Evolutionary conservation across 2,113 vertebrate species (phyloP), one percentile per base, ranked within the genome.

Genomic region (Halichoeres trimaculatus): DNA sequence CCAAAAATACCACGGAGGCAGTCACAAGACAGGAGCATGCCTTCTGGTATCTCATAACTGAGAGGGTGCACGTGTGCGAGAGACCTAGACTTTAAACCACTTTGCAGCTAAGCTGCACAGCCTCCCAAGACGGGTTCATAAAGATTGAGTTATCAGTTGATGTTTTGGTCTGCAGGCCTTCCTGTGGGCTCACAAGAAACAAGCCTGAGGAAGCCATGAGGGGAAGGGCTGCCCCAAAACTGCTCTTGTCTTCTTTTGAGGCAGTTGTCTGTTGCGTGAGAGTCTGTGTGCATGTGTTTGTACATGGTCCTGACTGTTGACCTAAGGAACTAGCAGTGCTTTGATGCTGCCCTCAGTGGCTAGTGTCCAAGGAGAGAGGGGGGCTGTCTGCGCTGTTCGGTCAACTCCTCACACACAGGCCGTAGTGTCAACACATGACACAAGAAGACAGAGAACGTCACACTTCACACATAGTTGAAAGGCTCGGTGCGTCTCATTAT

Each of bases 401-500:
- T 86, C 85, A 76, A 66, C 86, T 84, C 80, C 70, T 83, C 72
- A 81, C 82, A 78, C 82, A 78, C 82, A 61, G 76, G 84, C 82
- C 38, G 50, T 70, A 78, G 83, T 79, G 83, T 87, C 85, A 90
- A 91, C 88, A 84, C 70, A 80, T 58, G 78, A 71, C 77, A 84
- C 74, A 65, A 81, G 81, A 85, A 82, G 83, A 85, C 59, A 73
- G 85, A 78, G 67, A 86, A 87, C 86, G 88, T 84, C 85, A 87
- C 88, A 76, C 85, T 88, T 83, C 83, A 82, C 83, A 86, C 76
- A 68, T 73, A 81, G 88, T 89, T 90, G 86, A 91, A 90, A 92
- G 86, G 62, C 80, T 78, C 50, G 38, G 56, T 72, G 85, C 70
- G 65, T 86, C 88, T 93, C 91, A 92, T 93, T 92, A 92, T 88